Conservation (phyloP, 1,140 invertebrate genomes). For the Saccostrea cuccullata region DNA sequence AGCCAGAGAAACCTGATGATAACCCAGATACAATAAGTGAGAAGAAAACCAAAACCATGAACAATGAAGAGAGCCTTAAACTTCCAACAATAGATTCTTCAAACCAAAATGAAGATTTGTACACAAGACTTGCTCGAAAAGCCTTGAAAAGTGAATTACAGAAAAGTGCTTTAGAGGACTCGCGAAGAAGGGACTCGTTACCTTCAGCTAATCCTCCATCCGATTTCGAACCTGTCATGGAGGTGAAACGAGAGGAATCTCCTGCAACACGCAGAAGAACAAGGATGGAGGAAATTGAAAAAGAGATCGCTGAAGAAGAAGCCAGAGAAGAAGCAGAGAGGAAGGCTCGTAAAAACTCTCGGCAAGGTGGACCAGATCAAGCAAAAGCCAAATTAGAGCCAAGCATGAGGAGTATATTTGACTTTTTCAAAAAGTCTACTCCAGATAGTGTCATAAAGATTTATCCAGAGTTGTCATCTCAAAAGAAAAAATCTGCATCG, state of each 20-base stretch:
- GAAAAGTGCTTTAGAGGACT: neutral
- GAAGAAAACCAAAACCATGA: neutral
- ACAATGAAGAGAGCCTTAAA: constrained; percentile 8
- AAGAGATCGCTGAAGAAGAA: constrained; percentile 37
- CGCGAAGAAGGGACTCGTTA: neutral
- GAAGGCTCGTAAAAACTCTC: neutral
- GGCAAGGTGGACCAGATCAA: constrained; percentile 24
- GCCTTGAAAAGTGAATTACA: constrained; percentile 30
- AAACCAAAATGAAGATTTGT: constrained; percentile 24
- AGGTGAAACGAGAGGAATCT: constrained; percentile 17
- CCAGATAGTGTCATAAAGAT: constrained; percentile 36
- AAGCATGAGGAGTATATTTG: constrained; percentile 57
- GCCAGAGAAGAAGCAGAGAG: constrained; percentile 40
- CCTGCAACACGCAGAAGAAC: constrained; percentile 3
- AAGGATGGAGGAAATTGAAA: constrained; percentile 26
- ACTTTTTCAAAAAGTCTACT: constrained; percentile 49
- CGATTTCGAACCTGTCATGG: neutral
- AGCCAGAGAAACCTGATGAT: constrained; percentile 17
- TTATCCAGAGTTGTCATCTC: constrained; percentile 42
- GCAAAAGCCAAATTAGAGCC: constrained; percentile 40
- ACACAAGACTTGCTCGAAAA: constrained; percentile 39
- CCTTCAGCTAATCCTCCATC: neutral
- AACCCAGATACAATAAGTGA: constrained; percentile 25
- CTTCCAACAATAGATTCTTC: neutral
- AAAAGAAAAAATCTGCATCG: constrained; percentile 27